Base-by-base conservation (phyloP, 2,113 vertebrate genomes). In the Telmatochromis sp. region DNA sequence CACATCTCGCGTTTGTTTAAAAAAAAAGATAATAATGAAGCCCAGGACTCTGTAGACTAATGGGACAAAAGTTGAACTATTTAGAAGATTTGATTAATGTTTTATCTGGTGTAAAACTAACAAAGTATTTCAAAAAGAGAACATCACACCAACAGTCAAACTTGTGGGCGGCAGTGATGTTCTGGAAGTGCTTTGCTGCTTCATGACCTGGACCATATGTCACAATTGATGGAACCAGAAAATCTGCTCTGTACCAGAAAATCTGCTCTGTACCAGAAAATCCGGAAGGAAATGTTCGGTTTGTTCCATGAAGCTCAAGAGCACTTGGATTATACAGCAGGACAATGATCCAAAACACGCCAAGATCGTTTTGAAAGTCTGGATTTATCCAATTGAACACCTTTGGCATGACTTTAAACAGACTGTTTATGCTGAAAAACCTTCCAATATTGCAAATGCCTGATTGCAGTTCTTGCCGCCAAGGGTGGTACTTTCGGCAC, bases 401-500 rank as follows among this genome's bases (percentile, higher is more conserved):
- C 33, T 68, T 68, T 19, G 28, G 31, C 31, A 12, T 63, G 58
- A 60, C 58, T 60, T 19, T 19, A 60, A 63, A 63, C 58, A 19
- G 31, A 65, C 19, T 13, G 19, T 8, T 65, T 2, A 21, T 37
- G 3, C 33, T 40, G 6, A 37, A 68, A 68, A 40, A 2, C 0
- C 33, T 40, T 14, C 63, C 33, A 21, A 40, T 21, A 40, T 40
- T 68, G 33, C 3, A 0, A 68, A 68, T 40, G 33, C 63, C 35
- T 5, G 63, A 37, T 68, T 13, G 63, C 11, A 68, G 0, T 68
- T 40, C 0, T 0, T 13, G 1, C 11, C 0, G 0, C 63, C 2
- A 68, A 40, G 33, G 19, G 6, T 68, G 33, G 60, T 3, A 35
- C 17, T 63, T 63, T 63, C 0, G 31, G 28, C 31, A n/a, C 58